Evolutionary conservation across 1,140 invertebrate genomes (phyloP), one percentile per base, ranked within the genome.

Genomic region (Kradibia gibbosae): DNA sequence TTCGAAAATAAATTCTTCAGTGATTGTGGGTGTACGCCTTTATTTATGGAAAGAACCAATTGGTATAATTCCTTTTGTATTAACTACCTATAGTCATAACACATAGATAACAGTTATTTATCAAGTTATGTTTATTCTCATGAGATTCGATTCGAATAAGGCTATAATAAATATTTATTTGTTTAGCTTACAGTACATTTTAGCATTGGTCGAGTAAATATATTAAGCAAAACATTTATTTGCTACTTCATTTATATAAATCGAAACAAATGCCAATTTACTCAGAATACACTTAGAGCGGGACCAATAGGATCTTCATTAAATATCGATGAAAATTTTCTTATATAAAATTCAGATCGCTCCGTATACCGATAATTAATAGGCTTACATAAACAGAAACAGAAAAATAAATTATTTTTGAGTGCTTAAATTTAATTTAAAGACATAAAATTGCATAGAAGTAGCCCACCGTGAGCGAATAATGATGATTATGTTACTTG

Each of bases 381-480:
- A 42, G 28, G 45, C 5, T 70, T 80, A 39, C 25, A 39, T 50
- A 70, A 36, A 79, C 45, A 48, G 73, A 62, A 50, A 67, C 2
- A 25, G 57, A 48, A 45, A 71, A 57, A 62, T 48, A 80, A 57
- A 57, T 67, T 65, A 45, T 8, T 45, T 8, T 71, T 39, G 31
- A 10, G 34, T 74, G 71, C 78, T 48, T 15, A 31, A 48, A 28
- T 62, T 62, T 50, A 57, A 74, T 45, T 62, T 22, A 17, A 55
- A 74, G 71, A 65, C 20, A 73, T 50, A 65, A 74, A 80, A 74
- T 80, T 74, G 65, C 55, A 60, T 15, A 17, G 36, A 1, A 62
- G 17, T 34, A 36, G 45, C 8, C n/a, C 28, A 34, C 3, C n/a
- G 3, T 22, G 53, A 10, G 62, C 31, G 34, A 34, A 31, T 65